These are phyloP conservation scores for Agonopterix subpropinquella DNA, from an alignment of 2,888 invertebrate species.

Conservation along the genomic window DNA sequence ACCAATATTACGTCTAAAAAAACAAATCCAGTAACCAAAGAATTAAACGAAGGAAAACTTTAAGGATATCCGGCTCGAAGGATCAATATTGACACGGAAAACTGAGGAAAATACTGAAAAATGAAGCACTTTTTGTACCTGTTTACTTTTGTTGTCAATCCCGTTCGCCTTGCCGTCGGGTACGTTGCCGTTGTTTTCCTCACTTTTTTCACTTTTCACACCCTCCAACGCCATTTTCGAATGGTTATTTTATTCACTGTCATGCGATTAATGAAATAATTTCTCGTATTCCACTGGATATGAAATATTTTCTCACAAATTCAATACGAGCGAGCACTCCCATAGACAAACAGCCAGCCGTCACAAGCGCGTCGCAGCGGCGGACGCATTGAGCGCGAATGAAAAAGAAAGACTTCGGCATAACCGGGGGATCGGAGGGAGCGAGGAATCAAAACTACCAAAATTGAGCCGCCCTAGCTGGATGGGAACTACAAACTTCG, in stretches of 20 bases:
- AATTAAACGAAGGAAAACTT: neutral
- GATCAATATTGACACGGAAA: neutral
- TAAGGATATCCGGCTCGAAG: neutral
- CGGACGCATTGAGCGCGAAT: constrained; percentile 68
- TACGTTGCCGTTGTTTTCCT: constrained; percentile 69
- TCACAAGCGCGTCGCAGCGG: constrained; percentile 29
- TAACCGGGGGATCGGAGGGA: too few species aligned
- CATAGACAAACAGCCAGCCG: constrained; percentile 48
- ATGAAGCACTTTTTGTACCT: constrained; percentile 51
- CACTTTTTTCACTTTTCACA: constrained; percentile 73
- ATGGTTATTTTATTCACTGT: constrained; percentile 62
- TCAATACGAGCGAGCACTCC: constrained; percentile 60
- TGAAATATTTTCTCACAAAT: constrained; percentile 50
- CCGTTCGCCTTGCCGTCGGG: constrained; percentile 73
- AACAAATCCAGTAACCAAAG: neutral
- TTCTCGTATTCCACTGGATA: constrained; percentile 47
- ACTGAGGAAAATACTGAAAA: constrained; percentile 29
- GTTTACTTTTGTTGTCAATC: constrained; percentile 77
- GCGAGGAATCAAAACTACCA: too few species aligned
- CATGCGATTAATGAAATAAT: constrained; percentile 55
- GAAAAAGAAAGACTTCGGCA: constrained; percentile 32
- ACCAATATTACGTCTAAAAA: constrained; percentile 7
- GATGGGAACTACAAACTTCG: too few species aligned
- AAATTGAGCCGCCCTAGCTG: too few species aligned
- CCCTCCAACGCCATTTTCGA: constrained; percentile 72